phyloP scores from a whole-genome alignment of 2,113 vertebrate genomes.

The Mesembrinibis cayennensis region DNA sequence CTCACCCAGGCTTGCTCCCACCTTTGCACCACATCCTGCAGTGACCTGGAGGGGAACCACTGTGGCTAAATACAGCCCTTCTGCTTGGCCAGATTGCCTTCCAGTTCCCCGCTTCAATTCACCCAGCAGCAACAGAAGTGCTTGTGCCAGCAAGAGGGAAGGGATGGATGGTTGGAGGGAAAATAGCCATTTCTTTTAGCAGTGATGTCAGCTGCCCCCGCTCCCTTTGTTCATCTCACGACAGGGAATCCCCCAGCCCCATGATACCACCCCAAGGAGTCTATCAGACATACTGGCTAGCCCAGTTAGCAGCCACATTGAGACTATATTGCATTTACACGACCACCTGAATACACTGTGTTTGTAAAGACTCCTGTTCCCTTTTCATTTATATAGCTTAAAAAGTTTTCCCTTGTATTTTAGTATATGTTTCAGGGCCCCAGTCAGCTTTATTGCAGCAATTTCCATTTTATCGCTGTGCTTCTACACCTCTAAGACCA shows the following conservation, averaged over 20 bases:
- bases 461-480: not conserved
- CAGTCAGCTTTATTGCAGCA: not conserved
- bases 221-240: not conserved
- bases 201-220: not conserved
- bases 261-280: not conserved
- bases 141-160: not conserved
- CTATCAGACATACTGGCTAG: not conserved
- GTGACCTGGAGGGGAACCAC: not conserved
- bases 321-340: not conserved
- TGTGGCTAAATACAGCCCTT: not conserved
- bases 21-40: not conserved
- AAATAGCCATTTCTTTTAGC: not conserved
- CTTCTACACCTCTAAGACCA: not conserved
- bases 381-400: not conserved
- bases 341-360: accelerated
- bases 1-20: not conserved
- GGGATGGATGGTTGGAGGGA: not conserved
- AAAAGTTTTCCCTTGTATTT: not conserved
- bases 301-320: not conserved
- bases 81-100: not conserved
- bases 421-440: not conserved
- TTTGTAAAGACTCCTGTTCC: not conserved
- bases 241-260: not conserved
- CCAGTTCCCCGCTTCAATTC: not conserved
- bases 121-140: not conserved